A percentile compares a stretch with the other conserved stretches of the same genome.
phyloP scores from a whole-genome alignment of 2,888 invertebrate species.

The Erpobdella octoculata region DNA sequence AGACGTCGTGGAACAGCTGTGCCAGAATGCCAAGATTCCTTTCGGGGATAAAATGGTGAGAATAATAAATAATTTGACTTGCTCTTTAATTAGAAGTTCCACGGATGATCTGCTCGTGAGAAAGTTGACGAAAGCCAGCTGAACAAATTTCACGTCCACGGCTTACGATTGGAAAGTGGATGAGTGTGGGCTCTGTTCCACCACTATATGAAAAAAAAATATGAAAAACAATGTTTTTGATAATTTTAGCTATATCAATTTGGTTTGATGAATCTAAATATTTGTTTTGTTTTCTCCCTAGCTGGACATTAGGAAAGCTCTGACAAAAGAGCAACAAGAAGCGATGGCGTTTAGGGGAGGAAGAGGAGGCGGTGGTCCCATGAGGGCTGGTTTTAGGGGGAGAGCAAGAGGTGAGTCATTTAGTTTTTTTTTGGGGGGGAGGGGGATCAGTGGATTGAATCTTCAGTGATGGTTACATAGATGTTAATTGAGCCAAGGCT shows the following conservation, averaged over 20 bases:
- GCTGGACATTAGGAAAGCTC: slow-evolving; percentile 82
- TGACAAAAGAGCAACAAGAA: slow-evolving; percentile 57
- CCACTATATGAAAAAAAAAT: no score
- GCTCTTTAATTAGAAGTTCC: background rate
- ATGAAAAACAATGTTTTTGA: no score
- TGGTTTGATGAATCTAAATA: no score
- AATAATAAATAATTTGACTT: no score
- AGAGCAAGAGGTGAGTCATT: slow-evolving; percentile 11
- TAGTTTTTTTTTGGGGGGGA: background rate
- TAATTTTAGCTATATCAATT: no score
- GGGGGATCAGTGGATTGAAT: background rate
- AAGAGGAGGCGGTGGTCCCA: slow-evolving; percentile 41
- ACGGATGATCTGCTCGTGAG: background rate
- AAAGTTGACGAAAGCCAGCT: background rate
- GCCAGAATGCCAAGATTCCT: slow-evolving; percentile 73
- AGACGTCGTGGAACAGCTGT: slow-evolving; percentile 79
- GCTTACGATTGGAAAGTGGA: no score
- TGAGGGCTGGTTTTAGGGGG: slow-evolving; percentile 20
- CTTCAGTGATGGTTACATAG: no score
- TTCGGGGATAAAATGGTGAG: slow-evolving; percentile 88
- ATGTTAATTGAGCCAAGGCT: no score
- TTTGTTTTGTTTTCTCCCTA: no score
- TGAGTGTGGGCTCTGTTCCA: no score
- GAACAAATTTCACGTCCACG: background rate
- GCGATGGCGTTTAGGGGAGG: slow-evolving; percentile 57